These are phyloP conservation scores for Toxotes jaculatrix DNA, from an alignment of 2,113 vertebrate genomes.

Conservation along the genomic window DNA sequence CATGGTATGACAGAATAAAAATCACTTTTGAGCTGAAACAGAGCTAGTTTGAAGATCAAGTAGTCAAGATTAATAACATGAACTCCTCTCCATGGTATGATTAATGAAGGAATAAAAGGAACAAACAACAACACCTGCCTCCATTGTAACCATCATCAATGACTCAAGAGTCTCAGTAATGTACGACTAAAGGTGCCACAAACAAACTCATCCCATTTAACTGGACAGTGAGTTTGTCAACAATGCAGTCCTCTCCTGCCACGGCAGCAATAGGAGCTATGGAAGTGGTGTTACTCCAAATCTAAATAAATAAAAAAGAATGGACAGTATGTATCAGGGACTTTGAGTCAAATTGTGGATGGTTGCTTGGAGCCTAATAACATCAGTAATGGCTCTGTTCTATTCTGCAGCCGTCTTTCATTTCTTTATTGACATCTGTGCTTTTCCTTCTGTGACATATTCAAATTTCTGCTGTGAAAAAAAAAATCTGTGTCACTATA, in stretches of 20 bases:
- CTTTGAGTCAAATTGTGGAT: too few species aligned
- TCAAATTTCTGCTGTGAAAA: too few species aligned
- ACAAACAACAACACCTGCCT: neutral
- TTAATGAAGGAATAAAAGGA: neutral
- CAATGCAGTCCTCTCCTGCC: neutral
- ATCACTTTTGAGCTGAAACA: neutral
- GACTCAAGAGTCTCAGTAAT: neutral
- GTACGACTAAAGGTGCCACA: neutral
- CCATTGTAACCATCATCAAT: neutral
- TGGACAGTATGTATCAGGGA: too few species aligned
- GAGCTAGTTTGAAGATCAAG: neutral
- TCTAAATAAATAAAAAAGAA: too few species aligned
- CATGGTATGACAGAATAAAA: neutral
- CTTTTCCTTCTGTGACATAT: too few species aligned
- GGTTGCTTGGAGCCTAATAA: too few species aligned
- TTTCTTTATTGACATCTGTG: too few species aligned
- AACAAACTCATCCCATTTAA: neutral
- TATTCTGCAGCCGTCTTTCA: too few species aligned
- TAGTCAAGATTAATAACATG: neutral
- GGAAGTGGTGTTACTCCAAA: too few species aligned
- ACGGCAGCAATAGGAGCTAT: neutral
- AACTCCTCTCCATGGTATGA: neutral
- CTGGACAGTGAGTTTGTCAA: too few species aligned
- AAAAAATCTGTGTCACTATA: too few species aligned
- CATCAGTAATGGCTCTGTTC: too few species aligned